Percentiles rank a stretch among this genome's conserved stretches.
Evolutionary conservation across 2,797 vertebrate species (phyloP).

Genomic region (Chrysocyon brachyurus): DNA sequence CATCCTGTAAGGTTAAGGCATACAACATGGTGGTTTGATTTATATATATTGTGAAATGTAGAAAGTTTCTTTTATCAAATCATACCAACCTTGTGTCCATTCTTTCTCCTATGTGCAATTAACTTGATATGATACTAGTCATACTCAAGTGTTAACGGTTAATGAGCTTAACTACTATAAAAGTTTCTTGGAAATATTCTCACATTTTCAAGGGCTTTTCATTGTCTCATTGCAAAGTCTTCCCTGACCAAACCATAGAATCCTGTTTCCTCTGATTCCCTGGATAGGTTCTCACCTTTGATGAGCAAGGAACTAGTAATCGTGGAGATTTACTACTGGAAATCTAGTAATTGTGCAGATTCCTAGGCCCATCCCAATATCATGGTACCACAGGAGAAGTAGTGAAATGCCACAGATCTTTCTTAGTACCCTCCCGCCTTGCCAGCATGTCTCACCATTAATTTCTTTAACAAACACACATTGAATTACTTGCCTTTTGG

Average conservation of each 20-base stretch:
- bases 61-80: slow-evolving; percentile 5
- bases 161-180: background rate
- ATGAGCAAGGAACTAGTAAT: background rate
- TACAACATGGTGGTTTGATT: background rate
- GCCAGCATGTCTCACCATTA: background rate
- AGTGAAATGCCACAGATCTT: background rate
- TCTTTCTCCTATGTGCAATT: background rate
- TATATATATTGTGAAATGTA: background rate
- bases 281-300: background rate
- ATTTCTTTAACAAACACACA: slow-evolving; percentile 5
- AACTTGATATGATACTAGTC: background rate
- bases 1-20: background rate
- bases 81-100: background rate
- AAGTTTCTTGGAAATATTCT: slow-evolving; percentile 16
- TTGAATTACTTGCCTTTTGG: background rate
- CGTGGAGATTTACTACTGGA: background rate
- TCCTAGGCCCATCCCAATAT: background rate
- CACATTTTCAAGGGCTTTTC: background rate
- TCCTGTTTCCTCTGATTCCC: background rate
- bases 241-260: background rate
- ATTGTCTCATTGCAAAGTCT: background rate
- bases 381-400: background rate
- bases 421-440: background rate
- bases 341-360: background rate
- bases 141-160: background rate